A percentile compares a stretch with the other conserved stretches of the same genome.
phyloP scores from a whole-genome alignment of 2,113 vertebrate genomes.

The Lepus timidus region DNA sequence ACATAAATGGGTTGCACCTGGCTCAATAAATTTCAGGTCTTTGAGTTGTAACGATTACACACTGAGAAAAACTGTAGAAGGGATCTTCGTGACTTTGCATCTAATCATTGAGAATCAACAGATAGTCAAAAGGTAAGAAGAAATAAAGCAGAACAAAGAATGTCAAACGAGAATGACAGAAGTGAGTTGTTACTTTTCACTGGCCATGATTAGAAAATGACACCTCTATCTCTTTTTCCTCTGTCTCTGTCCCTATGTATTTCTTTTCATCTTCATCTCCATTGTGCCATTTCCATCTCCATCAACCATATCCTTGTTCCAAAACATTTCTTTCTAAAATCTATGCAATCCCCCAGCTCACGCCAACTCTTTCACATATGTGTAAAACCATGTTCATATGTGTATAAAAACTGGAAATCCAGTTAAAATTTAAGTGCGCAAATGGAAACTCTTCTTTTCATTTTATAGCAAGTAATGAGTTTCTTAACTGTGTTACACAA shows the following conservation, averaged over 20 bases:
- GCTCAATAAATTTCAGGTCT: not conserved
- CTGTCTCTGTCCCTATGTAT: not conserved
- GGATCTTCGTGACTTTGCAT: not conserved
- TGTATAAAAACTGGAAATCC: not conserved
- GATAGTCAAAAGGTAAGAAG: slow-evolving; percentile 35
- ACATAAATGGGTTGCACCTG: not conserved
- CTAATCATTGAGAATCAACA: not conserved
- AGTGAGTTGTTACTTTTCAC: not conserved
- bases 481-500: not conserved
- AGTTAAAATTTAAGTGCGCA: not conserved
- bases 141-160: not conserved
- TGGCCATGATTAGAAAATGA: not conserved
- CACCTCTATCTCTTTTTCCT: not conserved
- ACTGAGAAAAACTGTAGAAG: slow-evolving; percentile 29
- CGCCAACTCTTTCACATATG: not conserved
- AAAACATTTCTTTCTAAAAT: slow-evolving; percentile 18
- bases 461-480: not conserved
- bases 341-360: not conserved
- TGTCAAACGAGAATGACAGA: not conserved
- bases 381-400: not conserved
- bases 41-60: not conserved
- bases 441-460: not conserved
- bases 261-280: not conserved
- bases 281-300: not conserved
- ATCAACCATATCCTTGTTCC: not conserved